Base-by-base conservation (phyloP, 1,140 invertebrate species). In the Bombus confusus region DNA sequence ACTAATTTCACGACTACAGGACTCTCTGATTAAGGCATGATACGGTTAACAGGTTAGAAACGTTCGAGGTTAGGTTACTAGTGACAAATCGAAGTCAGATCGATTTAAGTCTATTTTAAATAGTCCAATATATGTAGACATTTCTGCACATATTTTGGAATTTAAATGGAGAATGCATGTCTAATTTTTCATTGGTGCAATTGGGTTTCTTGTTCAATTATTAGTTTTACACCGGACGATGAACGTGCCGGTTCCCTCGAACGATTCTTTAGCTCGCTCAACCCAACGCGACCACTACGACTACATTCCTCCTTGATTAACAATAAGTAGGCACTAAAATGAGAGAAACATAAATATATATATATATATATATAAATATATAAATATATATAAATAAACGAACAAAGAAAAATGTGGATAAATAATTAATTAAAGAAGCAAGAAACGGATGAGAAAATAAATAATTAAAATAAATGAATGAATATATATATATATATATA, bases 221-320 rank as follows among this genome's bases (percentile, higher is more conserved):
- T 88, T 73, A 82, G 39, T 86, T 74, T 62, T 68, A 86, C 47
- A 91, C 86, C 90, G 88, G 92, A 90, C 90, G 91, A 93, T 92
- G 88, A 94, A 93, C 89, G 90, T 91, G 89, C 88, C 92, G 91
- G 88, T 88, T 93, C 91, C 89, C 90, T 92, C 90, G 91, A 93
- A 91, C 87, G 88, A 90, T 94, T 93, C 91, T 91, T 93, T 90
- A 93, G 92, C 91, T 91, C 90, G 91, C 93, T 93, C 92, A 92
- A 92, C 85, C 85, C 82, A 90, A 90, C 86, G 89, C 89, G 91
- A 91, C 89, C 91, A 92, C 83, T 93, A 93, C 89, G 90, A 94
- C 91, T 93, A 94, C 93, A 93, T 94, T 94, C 93, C 94, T 94
- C 91, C 90, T 91, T 93, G 91, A 92, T 83, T 94, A 93, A 94